Evolutionary conservation across 1,140 invertebrate genomes (phyloP).

Genomic region (Mya arenaria): DNA sequence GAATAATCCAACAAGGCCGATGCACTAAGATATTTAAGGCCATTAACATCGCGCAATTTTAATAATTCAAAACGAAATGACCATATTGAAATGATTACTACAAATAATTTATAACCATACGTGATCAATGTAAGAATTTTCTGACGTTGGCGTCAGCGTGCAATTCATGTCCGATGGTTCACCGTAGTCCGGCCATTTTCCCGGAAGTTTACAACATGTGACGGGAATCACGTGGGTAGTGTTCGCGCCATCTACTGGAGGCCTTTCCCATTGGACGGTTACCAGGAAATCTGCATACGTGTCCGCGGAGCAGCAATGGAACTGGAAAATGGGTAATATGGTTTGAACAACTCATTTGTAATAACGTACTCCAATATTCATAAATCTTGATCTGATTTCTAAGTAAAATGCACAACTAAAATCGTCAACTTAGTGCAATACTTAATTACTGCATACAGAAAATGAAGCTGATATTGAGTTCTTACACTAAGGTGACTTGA

Average conservation of each 20-base stretch:
- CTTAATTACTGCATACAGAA: no score
- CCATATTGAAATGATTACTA: no score
- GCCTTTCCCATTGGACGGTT: background rate
- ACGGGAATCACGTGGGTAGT: slow-evolving; percentile 6
- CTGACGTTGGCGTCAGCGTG: background rate
- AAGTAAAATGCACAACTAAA: no score
- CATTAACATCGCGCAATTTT: background rate
- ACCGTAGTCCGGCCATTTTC: slow-evolving; percentile 28
- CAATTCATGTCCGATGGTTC: slow-evolving; percentile 13
- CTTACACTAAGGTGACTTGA: no score
- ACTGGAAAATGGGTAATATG: background rate
- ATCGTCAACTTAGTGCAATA: no score
- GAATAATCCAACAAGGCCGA: background rate
- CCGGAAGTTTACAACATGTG: slow-evolving; percentile 39
- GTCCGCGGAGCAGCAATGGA: slow-evolving; percentile 22
- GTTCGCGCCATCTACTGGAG: background rate
- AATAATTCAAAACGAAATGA: no score
- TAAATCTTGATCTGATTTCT: no score
- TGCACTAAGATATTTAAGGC: background rate
- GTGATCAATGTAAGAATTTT: slow-evolving; percentile 26
- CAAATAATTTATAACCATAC: no score
- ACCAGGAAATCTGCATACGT: background rate
- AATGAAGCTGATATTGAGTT: no score
- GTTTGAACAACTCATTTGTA: background rate
- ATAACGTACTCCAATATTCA: no score